Evolutionary conservation across 2,797 vertebrate genomes (phyloP).

Genomic region (Tapirus indicus): DNA sequence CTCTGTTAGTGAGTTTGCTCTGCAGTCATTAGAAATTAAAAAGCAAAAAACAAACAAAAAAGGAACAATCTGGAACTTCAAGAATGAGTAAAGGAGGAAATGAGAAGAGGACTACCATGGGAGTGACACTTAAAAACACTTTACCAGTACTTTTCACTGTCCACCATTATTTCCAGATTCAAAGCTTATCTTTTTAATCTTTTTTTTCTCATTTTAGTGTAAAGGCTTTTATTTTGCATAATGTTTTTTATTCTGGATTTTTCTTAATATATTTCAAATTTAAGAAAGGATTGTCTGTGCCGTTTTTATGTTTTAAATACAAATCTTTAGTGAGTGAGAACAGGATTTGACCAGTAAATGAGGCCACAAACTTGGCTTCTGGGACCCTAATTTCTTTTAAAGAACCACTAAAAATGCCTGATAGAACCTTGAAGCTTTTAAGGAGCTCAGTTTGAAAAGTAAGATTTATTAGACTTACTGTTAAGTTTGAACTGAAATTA

Average conservation of each 20-base stretch:
- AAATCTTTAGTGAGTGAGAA: neutral
- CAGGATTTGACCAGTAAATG: slow-evolving; percentile 1
- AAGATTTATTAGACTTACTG: neutral
- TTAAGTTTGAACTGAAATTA: slow-evolving; percentile 39
- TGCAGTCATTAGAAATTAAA: slow-evolving; percentile 35
- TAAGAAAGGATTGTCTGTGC: neutral
- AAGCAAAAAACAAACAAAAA: neutral
- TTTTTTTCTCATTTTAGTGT: neutral
- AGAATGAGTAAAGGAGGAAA: neutral
- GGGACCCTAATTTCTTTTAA: neutral
- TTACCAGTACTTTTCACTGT: neutral
- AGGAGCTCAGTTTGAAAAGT: slow-evolving; percentile 19
- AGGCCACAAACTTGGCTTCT: neutral
- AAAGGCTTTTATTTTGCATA: neutral
- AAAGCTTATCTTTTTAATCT: neutral
- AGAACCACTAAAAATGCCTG: neutral
- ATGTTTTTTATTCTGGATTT: slow-evolving; percentile 26
- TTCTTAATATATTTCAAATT: neutral
- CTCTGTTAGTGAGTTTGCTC: neutral
- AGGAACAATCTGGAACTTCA: neutral
- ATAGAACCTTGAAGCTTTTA: neutral
- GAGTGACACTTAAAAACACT: neutral
- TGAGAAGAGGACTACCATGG: neutral
- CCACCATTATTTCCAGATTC: neutral
- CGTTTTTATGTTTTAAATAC: slow-evolving; percentile 12